These are phyloP conservation scores for Zootoca vivipara DNA, from an alignment of 2,113 vertebrate species.

Conservation along the genomic window DNA sequence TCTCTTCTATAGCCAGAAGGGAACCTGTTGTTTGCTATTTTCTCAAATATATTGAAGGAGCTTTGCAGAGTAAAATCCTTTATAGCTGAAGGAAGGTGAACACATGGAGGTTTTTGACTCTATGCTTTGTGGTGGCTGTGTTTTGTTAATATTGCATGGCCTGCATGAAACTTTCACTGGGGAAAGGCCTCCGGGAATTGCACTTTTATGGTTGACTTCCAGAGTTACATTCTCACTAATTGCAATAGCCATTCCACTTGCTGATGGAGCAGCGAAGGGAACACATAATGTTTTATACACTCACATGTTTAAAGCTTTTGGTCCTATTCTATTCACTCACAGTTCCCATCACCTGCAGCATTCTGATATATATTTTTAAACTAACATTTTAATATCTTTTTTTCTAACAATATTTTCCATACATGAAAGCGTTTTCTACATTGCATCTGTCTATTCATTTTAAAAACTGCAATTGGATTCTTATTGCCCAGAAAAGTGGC, in stretches of 20 bases:
- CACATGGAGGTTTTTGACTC: constrained; percentile 37
- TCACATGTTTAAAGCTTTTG: constrained; percentile 30
- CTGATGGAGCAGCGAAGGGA: constrained; percentile 21
- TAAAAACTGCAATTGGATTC: constrained; percentile 12
- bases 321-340: not conserved
- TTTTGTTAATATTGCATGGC: constrained; percentile 64
- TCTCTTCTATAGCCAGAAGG: constrained; percentile 40
- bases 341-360: constrained; percentile 19
- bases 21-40: constrained; percentile 32
- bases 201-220: constrained; percentile 44
- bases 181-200: constrained; percentile 18
- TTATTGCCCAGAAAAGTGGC: too few species aligned
- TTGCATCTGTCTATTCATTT: constrained; percentile 48
- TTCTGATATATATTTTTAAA: constrained; percentile 21
- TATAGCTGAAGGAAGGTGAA: constrained; percentile 35
- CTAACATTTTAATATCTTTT: constrained; percentile 32
- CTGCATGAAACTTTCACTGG: constrained; percentile 50
- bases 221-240: constrained; percentile 46
- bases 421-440: constrained; percentile 41
- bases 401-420: constrained; percentile 45
- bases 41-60: constrained; percentile 45
- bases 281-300: not conserved
- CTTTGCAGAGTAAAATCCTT: constrained; percentile 37
- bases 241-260: constrained; percentile 48
- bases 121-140: constrained; percentile 48